phyloP scores from a whole-genome alignment of 1,140 invertebrate genomes.

The Philotrypesis tridentata region DNA sequence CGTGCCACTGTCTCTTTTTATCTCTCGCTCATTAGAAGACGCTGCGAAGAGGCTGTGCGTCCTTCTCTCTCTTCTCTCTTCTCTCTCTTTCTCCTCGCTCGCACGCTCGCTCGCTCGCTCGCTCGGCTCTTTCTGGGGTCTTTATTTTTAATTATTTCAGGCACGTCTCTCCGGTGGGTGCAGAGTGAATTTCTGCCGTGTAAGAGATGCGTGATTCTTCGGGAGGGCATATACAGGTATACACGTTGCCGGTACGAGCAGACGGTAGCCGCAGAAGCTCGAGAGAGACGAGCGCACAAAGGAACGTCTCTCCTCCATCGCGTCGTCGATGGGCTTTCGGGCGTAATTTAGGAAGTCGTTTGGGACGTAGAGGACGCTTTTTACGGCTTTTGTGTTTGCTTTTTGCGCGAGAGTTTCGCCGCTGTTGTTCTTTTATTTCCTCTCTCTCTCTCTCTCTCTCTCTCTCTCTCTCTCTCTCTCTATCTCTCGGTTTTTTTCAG shows the following conservation, averaged over 20 bases:
- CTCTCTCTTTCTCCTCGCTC: neutral
- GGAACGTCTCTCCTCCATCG: neutral
- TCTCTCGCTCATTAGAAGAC: slow-evolving; percentile 1
- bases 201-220: neutral
- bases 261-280: no score
- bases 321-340: neutral
- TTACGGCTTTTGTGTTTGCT: neutral
- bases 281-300: neutral
- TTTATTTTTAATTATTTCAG: slow-evolving; percentile 35
- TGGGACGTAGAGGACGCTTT: neutral
- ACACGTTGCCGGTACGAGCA: neutral
- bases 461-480: neutral
- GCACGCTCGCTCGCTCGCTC: neutral
- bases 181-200: neutral
- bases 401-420: neutral
- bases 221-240: neutral
- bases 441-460: neutral
- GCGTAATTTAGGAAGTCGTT: neutral
- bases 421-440: neutral
- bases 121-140: neutral
- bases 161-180: neutral
- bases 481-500: neutral
- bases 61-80: neutral
- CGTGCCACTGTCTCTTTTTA: neutral
- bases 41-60: neutral